Evolutionary conservation across 1,140 invertebrate species (phyloP).

Genomic region (Bombus breviceps): DNA sequence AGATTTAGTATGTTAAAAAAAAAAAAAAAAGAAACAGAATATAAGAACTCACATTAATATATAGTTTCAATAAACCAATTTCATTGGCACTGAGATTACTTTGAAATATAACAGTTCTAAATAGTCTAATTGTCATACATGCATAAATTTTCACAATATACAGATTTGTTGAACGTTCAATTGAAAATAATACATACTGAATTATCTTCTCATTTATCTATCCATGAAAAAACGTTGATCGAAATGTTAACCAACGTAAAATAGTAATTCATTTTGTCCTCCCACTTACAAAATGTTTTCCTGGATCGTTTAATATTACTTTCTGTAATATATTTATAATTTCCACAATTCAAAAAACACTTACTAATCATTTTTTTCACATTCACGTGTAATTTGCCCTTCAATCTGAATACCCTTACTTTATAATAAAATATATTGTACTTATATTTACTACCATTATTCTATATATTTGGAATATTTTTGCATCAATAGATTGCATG

Average conservation of each 20-base stretch:
- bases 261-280: neutral
- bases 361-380: neutral
- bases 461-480: neutral
- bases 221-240: neutral
- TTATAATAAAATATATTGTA: neutral
- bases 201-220: neutral
- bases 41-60: slow-evolving; percentile 22
- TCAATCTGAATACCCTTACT: neutral
- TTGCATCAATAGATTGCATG: neutral
- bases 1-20: slow-evolving; percentile 40
- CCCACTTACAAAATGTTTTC: neutral
- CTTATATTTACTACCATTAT: neutral
- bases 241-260: neutral
- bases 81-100: neutral
- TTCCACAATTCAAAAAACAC: neutral
- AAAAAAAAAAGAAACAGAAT: neutral
- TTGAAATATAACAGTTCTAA: neutral
- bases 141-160: neutral
- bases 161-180: neutral
- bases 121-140: too few species aligned
- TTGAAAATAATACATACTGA: neutral
- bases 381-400: too few species aligned
- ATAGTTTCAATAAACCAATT: neutral
- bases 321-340: slow-evolving; percentile 7
- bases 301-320: neutral